A percentile compares a stretch with the other conserved stretches of the same genome.
Evolutionary conservation across 2,797 vertebrate species (phyloP).

Genomic region (Onychomys torridus): DNA sequence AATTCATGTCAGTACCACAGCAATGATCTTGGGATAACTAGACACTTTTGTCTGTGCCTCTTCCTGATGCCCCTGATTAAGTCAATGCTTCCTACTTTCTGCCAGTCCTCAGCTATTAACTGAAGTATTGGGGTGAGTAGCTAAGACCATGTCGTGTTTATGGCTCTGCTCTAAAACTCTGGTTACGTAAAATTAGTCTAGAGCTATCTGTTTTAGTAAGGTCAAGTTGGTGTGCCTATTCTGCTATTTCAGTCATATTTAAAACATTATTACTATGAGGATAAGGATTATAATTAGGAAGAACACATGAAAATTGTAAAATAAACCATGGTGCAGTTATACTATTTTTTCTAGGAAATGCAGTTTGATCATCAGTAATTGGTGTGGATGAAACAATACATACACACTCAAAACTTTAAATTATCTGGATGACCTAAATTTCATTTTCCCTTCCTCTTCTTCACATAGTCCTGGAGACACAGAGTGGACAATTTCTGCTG

Average conservation of each 20-base stretch:
- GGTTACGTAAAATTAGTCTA: neutral
- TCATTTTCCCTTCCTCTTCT: slow-evolving; percentile 10
- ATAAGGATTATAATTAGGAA: slow-evolving; percentile 7
- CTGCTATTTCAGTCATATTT: neutral
- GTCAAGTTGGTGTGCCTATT: neutral
- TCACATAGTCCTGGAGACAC: neutral
- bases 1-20: neutral
- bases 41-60: neutral
- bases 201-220: slow-evolving; percentile 20
- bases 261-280: neutral
- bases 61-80: neutral
- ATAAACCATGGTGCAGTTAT: neutral
- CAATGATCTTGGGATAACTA: neutral
- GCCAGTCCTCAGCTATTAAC: neutral
- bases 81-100: neutral
- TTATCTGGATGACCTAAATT: neutral
- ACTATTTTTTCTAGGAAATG: neutral
- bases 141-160: neutral
- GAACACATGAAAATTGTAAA: neutral
- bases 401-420: neutral
- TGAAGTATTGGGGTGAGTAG: neutral
- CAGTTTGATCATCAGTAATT: neutral
- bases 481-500: neutral
- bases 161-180: neutral
- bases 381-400: slow-evolving; percentile 29